Evolutionary conservation across 2,113 vertebrate genomes (phyloP).

Genomic region (Cnemophilus loriae): DNA sequence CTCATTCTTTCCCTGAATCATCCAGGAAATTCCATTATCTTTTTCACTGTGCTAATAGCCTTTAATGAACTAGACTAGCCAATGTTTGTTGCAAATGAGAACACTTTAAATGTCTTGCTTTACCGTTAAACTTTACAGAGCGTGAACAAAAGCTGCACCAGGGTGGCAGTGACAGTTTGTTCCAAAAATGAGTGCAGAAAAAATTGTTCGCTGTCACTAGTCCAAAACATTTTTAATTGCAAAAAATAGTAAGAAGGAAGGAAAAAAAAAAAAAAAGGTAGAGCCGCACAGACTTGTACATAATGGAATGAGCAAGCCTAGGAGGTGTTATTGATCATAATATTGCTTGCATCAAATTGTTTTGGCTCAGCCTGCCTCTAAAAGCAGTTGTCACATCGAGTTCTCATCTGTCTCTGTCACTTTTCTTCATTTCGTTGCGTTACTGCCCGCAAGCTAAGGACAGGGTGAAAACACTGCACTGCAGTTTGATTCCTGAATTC

Average conservation of each 20-base stretch:
- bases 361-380: not conserved
- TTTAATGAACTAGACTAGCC: not conserved
- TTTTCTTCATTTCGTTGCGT: not conserved
- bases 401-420: constrained; percentile 4
- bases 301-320: not conserved
- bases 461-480: not conserved
- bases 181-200: not conserved
- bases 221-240: not conserved
- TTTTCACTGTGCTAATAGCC: not conserved
- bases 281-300: not conserved
- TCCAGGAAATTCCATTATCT: not conserved
- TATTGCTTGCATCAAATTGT: not conserved
- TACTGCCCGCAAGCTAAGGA: not conserved
- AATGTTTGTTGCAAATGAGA: not conserved
- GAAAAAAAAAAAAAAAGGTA: not conserved
- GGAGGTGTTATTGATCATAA: constrained; percentile 39
- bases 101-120: not conserved
- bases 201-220: not conserved
- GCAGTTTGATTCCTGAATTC: not conserved
- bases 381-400: not conserved
- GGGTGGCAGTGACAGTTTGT: not conserved
- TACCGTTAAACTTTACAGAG: not conserved
- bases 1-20: not conserved
- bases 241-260: too few species aligned
- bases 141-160: not conserved